phyloP scores from a whole-genome alignment of 2,888 invertebrate genomes.

The Ophraella communa region DNA sequence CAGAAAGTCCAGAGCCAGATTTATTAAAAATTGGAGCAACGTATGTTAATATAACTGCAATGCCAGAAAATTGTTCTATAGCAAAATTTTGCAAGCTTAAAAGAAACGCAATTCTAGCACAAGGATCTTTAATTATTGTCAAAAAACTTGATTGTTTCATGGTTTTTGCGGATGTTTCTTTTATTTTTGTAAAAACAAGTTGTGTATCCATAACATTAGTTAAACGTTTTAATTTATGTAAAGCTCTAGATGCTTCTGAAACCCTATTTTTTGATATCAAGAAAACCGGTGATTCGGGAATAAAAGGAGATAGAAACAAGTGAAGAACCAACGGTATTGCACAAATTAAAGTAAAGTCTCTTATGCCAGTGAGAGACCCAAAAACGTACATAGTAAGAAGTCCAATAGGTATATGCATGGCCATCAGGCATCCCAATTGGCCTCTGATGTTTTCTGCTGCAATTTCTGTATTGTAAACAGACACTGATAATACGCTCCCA shows the following conservation, averaged over 20 bases:
- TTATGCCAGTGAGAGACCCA: not conserved
- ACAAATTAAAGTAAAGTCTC: constrained; percentile 1
- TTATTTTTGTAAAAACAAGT: constrained; percentile 49
- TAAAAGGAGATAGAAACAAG: constrained; percentile 4
- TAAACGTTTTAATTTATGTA: constrained; percentile 6
- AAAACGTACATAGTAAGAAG: not conserved
- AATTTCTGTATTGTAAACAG: constrained; percentile 87
- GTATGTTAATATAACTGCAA: constrained; percentile 80
- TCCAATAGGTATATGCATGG: not conserved
- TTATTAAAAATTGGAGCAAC: constrained; percentile 73
- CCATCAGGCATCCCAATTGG: constrained; percentile 64
- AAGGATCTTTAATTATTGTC: constrained; percentile 13
- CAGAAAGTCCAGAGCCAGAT: constrained; percentile 67
- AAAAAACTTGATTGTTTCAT: constrained; percentile 42
- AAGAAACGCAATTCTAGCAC: constrained; percentile 65
- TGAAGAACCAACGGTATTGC: constrained; percentile 28
- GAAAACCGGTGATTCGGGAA: constrained; percentile 40
- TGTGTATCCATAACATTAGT: not conserved
- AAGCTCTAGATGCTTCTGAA: constrained; percentile 1
- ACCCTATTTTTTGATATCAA: constrained; percentile 10
- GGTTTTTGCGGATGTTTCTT: constrained; percentile 65
- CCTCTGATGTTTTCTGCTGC: constrained; percentile 80
- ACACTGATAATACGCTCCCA: constrained; percentile 73
- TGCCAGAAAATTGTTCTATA: constrained; percentile 79
- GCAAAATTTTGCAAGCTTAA: constrained; percentile 77